phyloP scores from a whole-genome alignment of 2,113 vertebrate genomes.

The Gila orcuttii region DNA sequence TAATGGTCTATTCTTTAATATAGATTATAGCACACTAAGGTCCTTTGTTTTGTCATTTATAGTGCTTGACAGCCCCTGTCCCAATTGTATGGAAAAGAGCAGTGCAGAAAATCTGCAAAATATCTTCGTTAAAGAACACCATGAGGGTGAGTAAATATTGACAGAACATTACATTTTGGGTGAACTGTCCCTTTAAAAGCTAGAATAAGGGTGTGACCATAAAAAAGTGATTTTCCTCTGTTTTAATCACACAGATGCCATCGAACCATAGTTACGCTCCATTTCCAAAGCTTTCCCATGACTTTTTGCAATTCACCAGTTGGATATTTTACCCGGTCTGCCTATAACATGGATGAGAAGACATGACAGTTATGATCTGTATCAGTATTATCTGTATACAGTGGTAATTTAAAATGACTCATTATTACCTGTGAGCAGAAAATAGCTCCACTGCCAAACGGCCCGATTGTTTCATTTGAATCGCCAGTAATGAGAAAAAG shows the following conservation, averaged over 20 bases:
- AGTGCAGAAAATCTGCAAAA: not conserved
- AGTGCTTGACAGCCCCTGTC: not conserved
- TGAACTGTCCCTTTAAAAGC: not conserved
- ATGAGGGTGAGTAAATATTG: not conserved
- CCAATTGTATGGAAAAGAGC: not conserved
- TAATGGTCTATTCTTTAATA: not conserved
- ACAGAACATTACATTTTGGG: not conserved
- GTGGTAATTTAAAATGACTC: constrained; percentile 45
- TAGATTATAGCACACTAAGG: not conserved
- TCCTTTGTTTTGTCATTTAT: not conserved
- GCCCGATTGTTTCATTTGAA: constrained; percentile 61
- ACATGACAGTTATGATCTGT: constrained; percentile 57
- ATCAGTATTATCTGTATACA: constrained; percentile 40
- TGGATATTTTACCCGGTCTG: not conserved
- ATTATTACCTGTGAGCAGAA: constrained; percentile 62
- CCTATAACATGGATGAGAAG: constrained; percentile 26
- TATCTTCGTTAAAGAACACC: not conserved
- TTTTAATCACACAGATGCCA: constrained; percentile 13
- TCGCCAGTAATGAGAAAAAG: constrained; percentile 52
- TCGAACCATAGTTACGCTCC: not conserved
- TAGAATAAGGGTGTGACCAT: not conserved
- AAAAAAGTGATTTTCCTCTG: constrained; percentile 11
- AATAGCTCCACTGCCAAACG: constrained; percentile 48
- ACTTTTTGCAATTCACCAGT: constrained; percentile 16
- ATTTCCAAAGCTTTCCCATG: not conserved